phyloP scores from a whole-genome alignment of 2,888 invertebrate species.

The Macrophya annulata region DNA sequence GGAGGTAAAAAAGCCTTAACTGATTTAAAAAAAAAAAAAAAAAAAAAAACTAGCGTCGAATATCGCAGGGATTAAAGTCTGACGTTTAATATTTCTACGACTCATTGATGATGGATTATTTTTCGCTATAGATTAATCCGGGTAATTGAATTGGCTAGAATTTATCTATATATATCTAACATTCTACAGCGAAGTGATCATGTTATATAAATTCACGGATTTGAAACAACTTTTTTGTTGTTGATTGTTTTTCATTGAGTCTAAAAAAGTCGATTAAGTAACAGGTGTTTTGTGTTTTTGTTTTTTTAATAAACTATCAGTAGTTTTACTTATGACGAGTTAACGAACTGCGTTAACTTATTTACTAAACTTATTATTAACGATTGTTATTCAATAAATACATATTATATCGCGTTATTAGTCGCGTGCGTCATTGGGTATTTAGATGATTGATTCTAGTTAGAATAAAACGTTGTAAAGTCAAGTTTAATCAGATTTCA shows the following conservation, averaged over 20 bases:
- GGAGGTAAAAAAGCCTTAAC: not conserved
- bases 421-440: not conserved
- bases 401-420: not conserved
- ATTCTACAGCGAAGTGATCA: not conserved
- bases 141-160: not conserved
- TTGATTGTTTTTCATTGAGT: not conserved
- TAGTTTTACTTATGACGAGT: not conserved
- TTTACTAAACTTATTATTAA: not conserved
- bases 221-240: not conserved
- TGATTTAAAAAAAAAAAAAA: no score
- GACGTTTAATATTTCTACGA: not conserved
- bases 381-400: not conserved
- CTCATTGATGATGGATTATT: not conserved
- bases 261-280: not conserved
- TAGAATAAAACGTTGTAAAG: not conserved
- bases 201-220: not conserved
- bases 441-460: not conserved
- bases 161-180: not conserved
- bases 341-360: not conserved
- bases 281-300: not conserved
- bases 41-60: not conserved
- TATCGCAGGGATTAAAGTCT: not conserved
- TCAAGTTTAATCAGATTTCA: not conserved
- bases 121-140: not conserved
- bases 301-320: not conserved